Evolutionary conservation across 2,797 vertebrate species (phyloP), one percentile per base, ranked within the genome.

Genomic region (Pampus argenteus): DNA sequence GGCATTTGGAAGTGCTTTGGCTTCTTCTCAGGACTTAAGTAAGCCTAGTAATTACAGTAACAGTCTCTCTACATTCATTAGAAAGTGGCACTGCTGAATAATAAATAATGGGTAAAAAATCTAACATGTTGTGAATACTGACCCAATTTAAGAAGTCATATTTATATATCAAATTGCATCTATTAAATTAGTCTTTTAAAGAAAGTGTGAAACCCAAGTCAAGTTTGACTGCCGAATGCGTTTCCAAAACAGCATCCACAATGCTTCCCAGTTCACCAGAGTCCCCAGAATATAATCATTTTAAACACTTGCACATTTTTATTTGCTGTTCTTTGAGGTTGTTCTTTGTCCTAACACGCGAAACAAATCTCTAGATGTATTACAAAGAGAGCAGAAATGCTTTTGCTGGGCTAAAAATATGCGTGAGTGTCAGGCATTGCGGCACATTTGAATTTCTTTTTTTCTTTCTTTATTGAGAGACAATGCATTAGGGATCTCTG

Each of bases 401-500:
- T 59, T 34, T 71, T 56, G n/a, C 57, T 47, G 50, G 23, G 56
- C 78, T 85, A 74, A 78, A 88, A 86, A 87, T 79, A 85, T 49
- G 23, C 45, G 60, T 28, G 64, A 61, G 71, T 56, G 50, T 54
- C 55, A 66, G 72, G 36, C 63, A 31, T 42, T 44, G 74, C 51
- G 51, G 54, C 77, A 51, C 65, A 86, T 91, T 78, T 74, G 64
- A 75, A 83, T 87, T 71, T 76, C 40, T 25, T 29, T 45, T 20
- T 40, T 45, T 48, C 23, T 20, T 44, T 20, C 20, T 62, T 79
- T 54, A 55, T 69, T 51, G 58, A 56, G 45, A 79, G 69, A 87
- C 81, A 82, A 80, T 84, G 66, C 84, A 78, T 87, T 57, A 71
- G 79, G 71, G 82, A 87, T 86, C 56, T 28, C 48, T 70, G 71